Evolutionary conservation across 2,888 invertebrate genomes (phyloP).

Genomic region (Taenaris catops): DNA sequence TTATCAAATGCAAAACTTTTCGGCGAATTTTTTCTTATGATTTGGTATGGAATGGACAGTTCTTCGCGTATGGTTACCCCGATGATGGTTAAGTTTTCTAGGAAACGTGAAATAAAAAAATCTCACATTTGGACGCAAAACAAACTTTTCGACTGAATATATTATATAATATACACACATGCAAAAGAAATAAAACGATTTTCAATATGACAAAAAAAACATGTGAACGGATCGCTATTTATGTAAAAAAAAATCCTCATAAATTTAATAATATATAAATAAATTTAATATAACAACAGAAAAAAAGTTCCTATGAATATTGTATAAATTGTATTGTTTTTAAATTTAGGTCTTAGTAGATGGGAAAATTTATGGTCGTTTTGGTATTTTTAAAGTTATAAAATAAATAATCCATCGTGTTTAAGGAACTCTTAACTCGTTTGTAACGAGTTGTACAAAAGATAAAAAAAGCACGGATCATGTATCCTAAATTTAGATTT

Average conservation of each 20-base stretch:
- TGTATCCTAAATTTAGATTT: constrained; percentile 74
- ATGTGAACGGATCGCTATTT: constrained; percentile 77
- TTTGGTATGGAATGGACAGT: constrained; percentile 62
- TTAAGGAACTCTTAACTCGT: constrained; percentile 59
- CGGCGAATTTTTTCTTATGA: constrained; percentile 50
- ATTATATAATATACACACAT: constrained; percentile 39
- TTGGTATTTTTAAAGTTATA: constrained; percentile 78
- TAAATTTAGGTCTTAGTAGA: constrained; percentile 79
- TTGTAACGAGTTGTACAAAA: constrained; percentile 60
- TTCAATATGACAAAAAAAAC: constrained; percentile 42
- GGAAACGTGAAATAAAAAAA: constrained; percentile 62
- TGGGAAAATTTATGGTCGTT: constrained; percentile 75
- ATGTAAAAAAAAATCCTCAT: constrained; percentile 73
- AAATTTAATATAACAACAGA: constrained; percentile 78
- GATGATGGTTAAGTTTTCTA: constrained; percentile 62
- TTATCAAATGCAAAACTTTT: constrained; percentile 68
- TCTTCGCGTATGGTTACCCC: constrained; percentile 55
- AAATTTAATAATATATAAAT: constrained; percentile 71
- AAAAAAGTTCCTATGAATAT: constrained; percentile 78
- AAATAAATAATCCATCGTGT: constrained; percentile 66
- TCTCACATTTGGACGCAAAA: constrained; percentile 36
- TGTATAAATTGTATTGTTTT: constrained; percentile 78
- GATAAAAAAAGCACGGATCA: constrained; percentile 66
- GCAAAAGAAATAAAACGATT: constrained; percentile 36
- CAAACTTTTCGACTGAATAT: constrained; percentile 42